phyloP scores from a whole-genome alignment of 2,888 invertebrate species.

The Tholera decimalis region DNA sequence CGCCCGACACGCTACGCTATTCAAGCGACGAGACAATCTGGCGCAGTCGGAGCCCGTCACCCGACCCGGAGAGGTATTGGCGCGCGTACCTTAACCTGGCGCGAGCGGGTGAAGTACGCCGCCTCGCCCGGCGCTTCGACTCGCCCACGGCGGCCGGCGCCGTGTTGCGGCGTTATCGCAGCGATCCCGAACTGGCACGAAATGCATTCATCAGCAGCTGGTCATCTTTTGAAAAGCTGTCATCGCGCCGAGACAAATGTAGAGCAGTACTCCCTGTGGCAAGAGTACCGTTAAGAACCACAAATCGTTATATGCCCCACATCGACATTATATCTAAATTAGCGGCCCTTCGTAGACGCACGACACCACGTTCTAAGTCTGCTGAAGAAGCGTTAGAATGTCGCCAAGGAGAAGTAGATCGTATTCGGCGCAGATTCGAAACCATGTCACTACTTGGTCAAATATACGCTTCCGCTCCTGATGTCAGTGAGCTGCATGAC shows the following conservation, averaged over 20 bases:
- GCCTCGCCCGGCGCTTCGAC: conserved; percentile 95
- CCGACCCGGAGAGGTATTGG: conserved; percentile 94
- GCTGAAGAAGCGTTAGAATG: conserved; percentile 88
- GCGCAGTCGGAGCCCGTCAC: conserved; percentile 94
- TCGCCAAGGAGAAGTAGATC: conserved; percentile 93
- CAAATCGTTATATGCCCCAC: conserved; percentile 96
- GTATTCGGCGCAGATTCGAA: conserved; percentile 94
- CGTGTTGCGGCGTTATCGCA: conserved; percentile 93
- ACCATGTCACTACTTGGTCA: conserved; percentile 94
- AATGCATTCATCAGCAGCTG: conserved; percentile 89
- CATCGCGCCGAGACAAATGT: conserved; percentile 75
- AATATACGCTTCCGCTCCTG: conserved; percentile 96
- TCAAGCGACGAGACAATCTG: conserved; percentile 93
- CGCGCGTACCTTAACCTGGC: conserved; percentile 93
- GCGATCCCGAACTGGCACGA: conserved; percentile 95
- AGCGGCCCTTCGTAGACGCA: conserved; percentile 92
- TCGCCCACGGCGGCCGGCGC: conserved; percentile 91
- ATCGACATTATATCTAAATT: conserved; percentile 97
- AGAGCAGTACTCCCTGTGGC: conserved; percentile 92
- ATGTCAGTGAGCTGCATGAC: conserved; percentile 94
- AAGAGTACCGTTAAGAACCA: conserved; percentile 92
- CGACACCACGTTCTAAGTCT: conserved; percentile 87
- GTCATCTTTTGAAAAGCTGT: conserved; percentile 85
- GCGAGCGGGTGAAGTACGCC: conserved; percentile 95
- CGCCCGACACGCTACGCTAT: conserved; percentile 89